A percentile compares a stretch with the other conserved stretches of the same genome.
Conservation (phyloP, 2,888 invertebrate genomes). For the Andrena fulva region DNA sequence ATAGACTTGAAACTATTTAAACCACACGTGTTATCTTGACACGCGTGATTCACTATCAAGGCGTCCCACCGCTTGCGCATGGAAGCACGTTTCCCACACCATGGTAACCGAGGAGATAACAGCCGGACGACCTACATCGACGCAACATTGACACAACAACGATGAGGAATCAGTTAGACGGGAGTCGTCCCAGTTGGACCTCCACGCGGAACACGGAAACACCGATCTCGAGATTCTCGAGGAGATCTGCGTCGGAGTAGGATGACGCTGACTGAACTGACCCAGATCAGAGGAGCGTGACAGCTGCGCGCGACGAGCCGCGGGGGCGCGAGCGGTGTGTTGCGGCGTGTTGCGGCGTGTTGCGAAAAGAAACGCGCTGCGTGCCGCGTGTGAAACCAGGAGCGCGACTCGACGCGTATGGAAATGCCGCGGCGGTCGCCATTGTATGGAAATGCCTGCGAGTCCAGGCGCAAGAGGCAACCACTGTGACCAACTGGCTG, state of each 20-base stretch:
- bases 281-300: constrained; percentile 58
- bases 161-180: neutral
- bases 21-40: neutral
- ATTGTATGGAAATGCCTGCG: constrained; percentile 84
- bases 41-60: neutral
- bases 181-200: constrained; percentile 24
- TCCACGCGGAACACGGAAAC: constrained; percentile 24
- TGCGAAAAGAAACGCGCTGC: constrained; percentile 48
- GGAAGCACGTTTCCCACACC: neutral
- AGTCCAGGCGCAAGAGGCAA: constrained; percentile 75
- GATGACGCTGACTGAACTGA: constrained; percentile 42
- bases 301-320: constrained; percentile 20
- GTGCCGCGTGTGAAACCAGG: constrained; percentile 80
- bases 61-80: neutral
- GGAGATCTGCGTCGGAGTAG: constrained; percentile 3
- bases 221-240: neutral
- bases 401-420: constrained; percentile 75
- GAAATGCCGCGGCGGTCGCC: constrained; percentile 79
- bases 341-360: constrained; percentile 15
- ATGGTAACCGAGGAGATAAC: neutral
- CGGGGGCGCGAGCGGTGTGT: neutral
- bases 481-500: constrained; percentile 80
- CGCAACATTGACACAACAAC: constrained; percentile 3
- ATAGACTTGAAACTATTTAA: neutral
- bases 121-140: neutral